Evolutionary conservation across 1,140 invertebrate genomes (phyloP).

Genomic region (Cydia splendana): DNA sequence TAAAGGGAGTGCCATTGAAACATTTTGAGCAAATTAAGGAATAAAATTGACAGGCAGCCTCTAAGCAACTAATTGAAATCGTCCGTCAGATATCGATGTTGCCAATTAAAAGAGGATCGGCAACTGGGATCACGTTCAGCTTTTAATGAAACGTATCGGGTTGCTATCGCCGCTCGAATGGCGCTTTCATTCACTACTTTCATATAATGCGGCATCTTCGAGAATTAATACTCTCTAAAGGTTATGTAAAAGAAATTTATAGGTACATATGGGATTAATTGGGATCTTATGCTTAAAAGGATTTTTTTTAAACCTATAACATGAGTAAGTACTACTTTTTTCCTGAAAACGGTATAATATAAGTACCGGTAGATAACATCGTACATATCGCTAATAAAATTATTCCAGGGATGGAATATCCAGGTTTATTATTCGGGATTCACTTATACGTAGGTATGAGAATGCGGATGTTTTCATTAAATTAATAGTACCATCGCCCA

Average conservation of each 20-base stretch:
- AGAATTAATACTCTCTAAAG: not conserved
- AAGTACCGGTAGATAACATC: too few species aligned
- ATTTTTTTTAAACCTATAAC: too few species aligned
- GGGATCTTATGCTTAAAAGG: not conserved
- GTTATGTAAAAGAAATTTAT: constrained; percentile 13
- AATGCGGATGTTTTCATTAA: too few species aligned
- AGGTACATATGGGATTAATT: not conserved
- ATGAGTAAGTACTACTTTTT: too few species aligned
- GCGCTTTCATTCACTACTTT: not conserved
- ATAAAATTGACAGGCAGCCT: not conserved
- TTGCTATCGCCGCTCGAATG: not conserved
- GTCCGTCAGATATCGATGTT: constrained; percentile 5
- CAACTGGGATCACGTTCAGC: constrained; percentile 3
- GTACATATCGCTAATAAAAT: too few species aligned
- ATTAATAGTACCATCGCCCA: too few species aligned
- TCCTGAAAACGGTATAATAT: too few species aligned
- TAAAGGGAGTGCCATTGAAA: too few species aligned
- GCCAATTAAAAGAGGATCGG: constrained; percentile 18
- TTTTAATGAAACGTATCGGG: constrained; percentile 11
- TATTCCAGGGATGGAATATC: too few species aligned
- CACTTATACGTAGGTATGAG: too few species aligned
- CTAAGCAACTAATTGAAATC: constrained; percentile 8
- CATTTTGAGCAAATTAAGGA: too few species aligned
- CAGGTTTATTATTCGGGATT: too few species aligned
- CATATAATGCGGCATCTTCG: not conserved